Evolutionary conservation across 1,140 invertebrate genomes (phyloP).

Genomic region (Diuraphis noxia): DNA sequence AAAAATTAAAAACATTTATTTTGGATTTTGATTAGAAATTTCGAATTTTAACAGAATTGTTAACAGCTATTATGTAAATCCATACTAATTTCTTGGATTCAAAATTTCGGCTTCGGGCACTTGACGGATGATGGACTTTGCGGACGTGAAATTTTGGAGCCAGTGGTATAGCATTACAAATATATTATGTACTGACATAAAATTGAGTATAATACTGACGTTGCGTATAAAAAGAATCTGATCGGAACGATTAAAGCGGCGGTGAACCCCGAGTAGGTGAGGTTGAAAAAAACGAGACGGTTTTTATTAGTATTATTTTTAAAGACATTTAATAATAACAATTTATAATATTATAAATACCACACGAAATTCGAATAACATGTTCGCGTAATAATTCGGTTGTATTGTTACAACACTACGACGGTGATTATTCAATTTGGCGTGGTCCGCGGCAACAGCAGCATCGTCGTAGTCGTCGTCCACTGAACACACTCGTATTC

Average conservation of each 20-base stretch:
- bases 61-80: too few species aligned
- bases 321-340: not conserved
- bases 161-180: too few species aligned
- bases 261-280: not conserved
- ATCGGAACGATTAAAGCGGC: not conserved
- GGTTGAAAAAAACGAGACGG: not conserved
- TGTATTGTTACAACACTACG: not conserved
- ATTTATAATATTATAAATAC: not conserved
- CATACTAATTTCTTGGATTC: too few species aligned
- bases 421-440: not conserved
- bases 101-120: too few species aligned
- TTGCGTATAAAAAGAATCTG: not conserved
- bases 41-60: too few species aligned
- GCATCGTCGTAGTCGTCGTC: not conserved
- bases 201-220: not conserved
- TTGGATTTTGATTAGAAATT: too few species aligned
- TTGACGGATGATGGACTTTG: not conserved
- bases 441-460: not conserved
- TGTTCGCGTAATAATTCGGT: not conserved
- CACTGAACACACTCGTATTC: too few species aligned
- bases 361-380: not conserved
- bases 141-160: too few species aligned
- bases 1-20: too few species aligned
- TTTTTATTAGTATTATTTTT: not conserved
- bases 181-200: not conserved